phyloP scores from a whole-genome alignment of 2,113 vertebrate species.

The Ardeotis arabs region DNA sequence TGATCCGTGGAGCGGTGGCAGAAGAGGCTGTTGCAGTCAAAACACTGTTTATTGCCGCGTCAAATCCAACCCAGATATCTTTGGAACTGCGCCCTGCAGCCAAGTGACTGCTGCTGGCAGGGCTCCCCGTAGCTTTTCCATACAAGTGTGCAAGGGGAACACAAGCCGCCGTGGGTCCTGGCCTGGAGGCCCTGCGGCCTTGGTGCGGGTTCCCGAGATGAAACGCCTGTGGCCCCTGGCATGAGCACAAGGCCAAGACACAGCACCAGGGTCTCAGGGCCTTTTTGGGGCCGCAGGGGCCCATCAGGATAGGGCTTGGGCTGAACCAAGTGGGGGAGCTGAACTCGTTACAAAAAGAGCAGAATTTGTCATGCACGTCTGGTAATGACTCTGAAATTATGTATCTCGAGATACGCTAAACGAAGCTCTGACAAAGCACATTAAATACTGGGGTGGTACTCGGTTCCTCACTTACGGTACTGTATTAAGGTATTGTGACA shows the following conservation, averaged over 20 bases:
- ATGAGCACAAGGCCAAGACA: accelerated
- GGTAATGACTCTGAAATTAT: not conserved
- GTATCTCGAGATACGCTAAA: not conserved
- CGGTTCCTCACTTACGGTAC: not conserved
- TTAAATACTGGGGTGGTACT: not conserved
- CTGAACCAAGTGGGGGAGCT: not conserved
- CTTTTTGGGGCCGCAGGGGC: not conserved
- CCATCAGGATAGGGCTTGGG: accelerated
- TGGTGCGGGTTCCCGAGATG: accelerated
- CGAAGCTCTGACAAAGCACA: not conserved
- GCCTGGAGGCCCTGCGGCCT: not conserved
- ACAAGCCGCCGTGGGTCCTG: not conserved
- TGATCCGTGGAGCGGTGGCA: accelerated
- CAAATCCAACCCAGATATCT: accelerated
- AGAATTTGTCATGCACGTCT: not conserved
- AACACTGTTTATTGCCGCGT: accelerated
- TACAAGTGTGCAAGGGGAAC: not conserved
- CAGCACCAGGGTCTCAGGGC: accelerated
- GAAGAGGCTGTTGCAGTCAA: accelerated
- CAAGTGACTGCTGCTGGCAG: not conserved
- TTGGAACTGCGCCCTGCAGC: not conserved
- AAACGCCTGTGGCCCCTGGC: not conserved
- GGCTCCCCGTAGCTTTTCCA: not conserved
- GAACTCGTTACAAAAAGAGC: not conserved
- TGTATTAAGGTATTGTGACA: not conserved